Evolutionary conservation across 2,797 vertebrate genomes (phyloP).

Genomic region (Pogoniulus pusillus): DNA sequence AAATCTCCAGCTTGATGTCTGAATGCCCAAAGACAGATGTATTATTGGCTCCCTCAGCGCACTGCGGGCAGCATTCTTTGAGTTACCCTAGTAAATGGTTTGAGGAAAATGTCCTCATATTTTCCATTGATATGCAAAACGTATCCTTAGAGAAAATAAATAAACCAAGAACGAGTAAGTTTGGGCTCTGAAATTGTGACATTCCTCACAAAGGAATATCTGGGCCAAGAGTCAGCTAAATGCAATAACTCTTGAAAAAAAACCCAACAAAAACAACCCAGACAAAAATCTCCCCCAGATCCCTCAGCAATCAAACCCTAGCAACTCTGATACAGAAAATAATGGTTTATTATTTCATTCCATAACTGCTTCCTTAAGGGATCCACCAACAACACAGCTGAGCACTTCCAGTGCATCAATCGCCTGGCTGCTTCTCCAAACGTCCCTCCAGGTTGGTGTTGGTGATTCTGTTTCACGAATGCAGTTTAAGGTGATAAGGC

Average conservation of each 20-base stretch:
- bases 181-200: background rate
- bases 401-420: background rate
- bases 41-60: background rate
- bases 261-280: background rate
- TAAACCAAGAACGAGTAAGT: constrained; percentile 33
- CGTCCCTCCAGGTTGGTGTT: background rate
- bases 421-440: background rate
- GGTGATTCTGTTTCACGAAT: background rate
- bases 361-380: background rate
- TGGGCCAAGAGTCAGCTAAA: background rate
- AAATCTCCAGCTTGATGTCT: background rate
- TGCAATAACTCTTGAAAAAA: background rate
- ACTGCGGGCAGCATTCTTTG: background rate
- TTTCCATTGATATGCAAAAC: constrained; percentile 37
- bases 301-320: background rate
- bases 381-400: background rate
- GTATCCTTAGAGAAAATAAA: constrained; percentile 41
- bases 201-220: constrained; percentile 4
- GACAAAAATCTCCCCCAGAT: too few relatives aligned
- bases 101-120: background rate
- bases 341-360: background rate
- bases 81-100: constrained; percentile 8
- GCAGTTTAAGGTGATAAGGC: background rate
- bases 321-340: background rate
- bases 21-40: background rate